Percentiles rank a stretch among this genome's conserved stretches.
phyloP scores from a whole-genome alignment of 2,113 vertebrate species.

The cat (Felis catus) region DNA sequence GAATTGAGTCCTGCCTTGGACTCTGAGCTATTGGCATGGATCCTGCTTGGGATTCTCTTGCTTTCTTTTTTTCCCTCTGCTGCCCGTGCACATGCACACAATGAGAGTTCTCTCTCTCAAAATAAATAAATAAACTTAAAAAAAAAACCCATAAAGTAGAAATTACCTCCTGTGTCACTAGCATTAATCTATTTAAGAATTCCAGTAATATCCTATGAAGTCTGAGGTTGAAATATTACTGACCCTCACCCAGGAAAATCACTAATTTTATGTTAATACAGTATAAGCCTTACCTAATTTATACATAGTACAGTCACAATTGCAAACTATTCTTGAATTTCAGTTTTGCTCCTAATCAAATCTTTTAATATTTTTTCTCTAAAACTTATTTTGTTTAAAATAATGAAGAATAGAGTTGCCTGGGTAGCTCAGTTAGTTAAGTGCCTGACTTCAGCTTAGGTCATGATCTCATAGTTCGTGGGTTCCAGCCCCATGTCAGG shows the following conservation, averaged over 20 bases:
- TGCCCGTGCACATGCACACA: too few species aligned
- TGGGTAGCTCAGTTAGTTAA: too few species aligned
- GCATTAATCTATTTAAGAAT: not conserved
- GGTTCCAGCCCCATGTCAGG: too few species aligned
- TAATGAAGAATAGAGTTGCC: not conserved
- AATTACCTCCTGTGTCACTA: not conserved
- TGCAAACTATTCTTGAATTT: not conserved
- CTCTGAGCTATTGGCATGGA: too few species aligned
- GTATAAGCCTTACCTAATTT: not conserved
- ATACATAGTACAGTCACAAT: not conserved
- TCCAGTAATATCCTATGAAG: not conserved
- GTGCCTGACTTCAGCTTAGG: too few species aligned
- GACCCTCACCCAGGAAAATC: not conserved
- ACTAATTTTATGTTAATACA: not conserved
- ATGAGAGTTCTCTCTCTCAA: too few species aligned
- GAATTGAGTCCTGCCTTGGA: too few species aligned
- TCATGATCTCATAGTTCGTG: too few species aligned
- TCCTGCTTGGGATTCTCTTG: too few species aligned
- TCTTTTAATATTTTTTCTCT: not conserved
- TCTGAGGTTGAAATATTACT: not conserved
- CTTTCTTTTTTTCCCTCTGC: too few species aligned
- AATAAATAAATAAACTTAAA: too few species aligned
- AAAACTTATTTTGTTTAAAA: conserved; percentile 18
- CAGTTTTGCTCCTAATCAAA: not conserved
- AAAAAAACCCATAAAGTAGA: not conserved